phyloP scores from a whole-genome alignment of 2,888 invertebrate species.

The Tuberolachnus salignus region DNA sequence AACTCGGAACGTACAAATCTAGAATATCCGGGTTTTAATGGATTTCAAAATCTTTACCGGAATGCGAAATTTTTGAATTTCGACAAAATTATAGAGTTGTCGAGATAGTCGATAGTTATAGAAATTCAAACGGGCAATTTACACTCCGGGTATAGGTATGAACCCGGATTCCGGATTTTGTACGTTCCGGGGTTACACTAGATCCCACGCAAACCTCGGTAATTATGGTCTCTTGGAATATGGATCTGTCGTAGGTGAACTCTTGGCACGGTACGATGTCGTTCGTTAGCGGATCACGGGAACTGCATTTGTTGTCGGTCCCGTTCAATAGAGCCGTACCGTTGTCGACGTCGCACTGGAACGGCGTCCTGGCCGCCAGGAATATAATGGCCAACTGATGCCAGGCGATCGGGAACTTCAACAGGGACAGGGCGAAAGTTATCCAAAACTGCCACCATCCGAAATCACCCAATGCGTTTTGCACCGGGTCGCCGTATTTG shows the following conservation, averaged over 20 bases:
- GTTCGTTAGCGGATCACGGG: background rate
- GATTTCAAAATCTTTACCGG: no score
- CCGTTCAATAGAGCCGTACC: background rate
- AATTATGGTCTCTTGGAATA: constrained; percentile 75
- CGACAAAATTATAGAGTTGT: no score
- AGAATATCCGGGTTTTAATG: no score
- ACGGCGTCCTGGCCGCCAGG: constrained; percentile 72
- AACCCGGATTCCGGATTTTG: no score
- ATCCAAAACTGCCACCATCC: constrained; percentile 79
- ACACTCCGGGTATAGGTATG: no score
- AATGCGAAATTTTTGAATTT: no score
- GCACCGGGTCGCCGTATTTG: constrained; percentile 68
- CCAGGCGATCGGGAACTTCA: constrained; percentile 82
- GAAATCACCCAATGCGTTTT: constrained; percentile 73
- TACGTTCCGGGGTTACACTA: no score
- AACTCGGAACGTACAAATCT: no score
- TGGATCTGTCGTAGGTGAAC: constrained; percentile 69
- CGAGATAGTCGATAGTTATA: no score
- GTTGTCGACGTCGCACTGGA: constrained; percentile 64
- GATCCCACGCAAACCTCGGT: constrained; percentile 67
- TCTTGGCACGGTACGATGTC: constrained; percentile 56
- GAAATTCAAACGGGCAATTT: no score
- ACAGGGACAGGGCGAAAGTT: constrained; percentile 72
- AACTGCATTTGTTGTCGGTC: constrained; percentile 11
- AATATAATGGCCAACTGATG: constrained; percentile 81